Base-by-base conservation (phyloP, 2,797 vertebrate genomes). In the Lithobates pipiens region DNA sequence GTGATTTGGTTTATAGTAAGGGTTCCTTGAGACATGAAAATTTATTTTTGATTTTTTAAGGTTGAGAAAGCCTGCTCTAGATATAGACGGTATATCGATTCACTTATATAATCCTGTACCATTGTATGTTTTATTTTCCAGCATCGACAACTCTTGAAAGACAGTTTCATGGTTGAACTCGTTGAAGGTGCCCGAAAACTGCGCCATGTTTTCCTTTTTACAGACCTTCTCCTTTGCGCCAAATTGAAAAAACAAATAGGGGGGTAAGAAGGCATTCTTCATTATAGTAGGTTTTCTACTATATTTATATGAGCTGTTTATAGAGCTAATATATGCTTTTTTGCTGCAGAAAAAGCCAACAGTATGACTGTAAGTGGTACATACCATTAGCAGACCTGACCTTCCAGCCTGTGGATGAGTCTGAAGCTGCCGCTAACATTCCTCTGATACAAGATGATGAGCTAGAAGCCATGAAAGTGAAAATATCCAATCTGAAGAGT, bases 281-380 rank as follows among this genome's bases (percentile, higher is more conserved):
- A 5, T 2, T 34, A 54, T 13, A 23, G 13, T 13, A 34, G 25
- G 27, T 11, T 3, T 39, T 29, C 11, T 11, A 25, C 65, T 5
- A 4, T 5, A 1, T 67, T 6, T 67, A 25, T 27, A 15, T 10
- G 27, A 46, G 44, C 25, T 5, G 6, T 65, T 65, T n/a, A 27
- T 67, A 9, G 9, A 16, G 16, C 39, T 10, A 27, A 15, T 25
- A 10, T 29, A 5, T 29, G 10, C 54, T 68, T 80, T 61, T 61
- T 46, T 23, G 27, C 21, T 74, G 84, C 90, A 98, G 97, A 65
- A 99, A 98, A 92, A 96, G 93, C 46, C 97, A 98, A 80, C 97
- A 98, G 27, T 99, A 99, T 4, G 97, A 99, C 91, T 98, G 97
- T 86, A 99, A 99, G 83, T 98, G 97, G 97, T 99, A 98, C 93